Evolutionary conservation across 1,140 invertebrate species (phyloP), one percentile per base, ranked within the genome.

Genomic region (Euschistus heros): DNA sequence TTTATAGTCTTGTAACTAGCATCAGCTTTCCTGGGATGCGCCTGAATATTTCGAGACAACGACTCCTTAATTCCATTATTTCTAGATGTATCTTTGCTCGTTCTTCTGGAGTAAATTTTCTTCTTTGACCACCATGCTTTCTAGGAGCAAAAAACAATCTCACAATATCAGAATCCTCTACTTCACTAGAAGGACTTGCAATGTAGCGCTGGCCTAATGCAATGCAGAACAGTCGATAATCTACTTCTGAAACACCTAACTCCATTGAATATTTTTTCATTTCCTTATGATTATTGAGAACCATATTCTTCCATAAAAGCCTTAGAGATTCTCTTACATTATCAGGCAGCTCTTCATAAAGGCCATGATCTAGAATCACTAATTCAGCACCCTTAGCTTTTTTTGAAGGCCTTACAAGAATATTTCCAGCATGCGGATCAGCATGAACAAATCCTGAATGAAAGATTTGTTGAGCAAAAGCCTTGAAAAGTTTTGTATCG

Each of bases 391-490:
- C 52, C 69, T 78, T 77, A 2, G 80, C 78, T 59, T 78, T 74
- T 57, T 76, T 74, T 0, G 71, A 72, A 73, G 79, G 81, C 13
- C 86, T 75, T 2, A 89, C 77, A 72, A 88, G 80, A 69, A 90
- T 77, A 75, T 90, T 89, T 70, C 88, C 87, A 55, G 88, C 84
- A 79, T 91, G 88, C 10, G 88, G 88, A 78, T 90, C 88, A 60
- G 86, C 88, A 76, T 91, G 88, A 2, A 90, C 86, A 77, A 90
- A 90, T 22, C 88, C 88, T 37, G 85, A 84, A 66, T 83, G 78
- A 72, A 91, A 91, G 62, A 91, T 89, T 76, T 91, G 88, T 71
- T 89, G 81, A 2, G 85, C 81, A 79, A 89, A 90, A 62, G 83
- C 75, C 67, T 78, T 74, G 46, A 89, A 82, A 15, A 91, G 74